A percentile compares a stretch with the other conserved stretches of the same genome.
These are phyloP conservation scores for Crypturellus tataupa DNA, from an alignment of 2,797 vertebrate species.

Conservation along the genomic window DNA sequence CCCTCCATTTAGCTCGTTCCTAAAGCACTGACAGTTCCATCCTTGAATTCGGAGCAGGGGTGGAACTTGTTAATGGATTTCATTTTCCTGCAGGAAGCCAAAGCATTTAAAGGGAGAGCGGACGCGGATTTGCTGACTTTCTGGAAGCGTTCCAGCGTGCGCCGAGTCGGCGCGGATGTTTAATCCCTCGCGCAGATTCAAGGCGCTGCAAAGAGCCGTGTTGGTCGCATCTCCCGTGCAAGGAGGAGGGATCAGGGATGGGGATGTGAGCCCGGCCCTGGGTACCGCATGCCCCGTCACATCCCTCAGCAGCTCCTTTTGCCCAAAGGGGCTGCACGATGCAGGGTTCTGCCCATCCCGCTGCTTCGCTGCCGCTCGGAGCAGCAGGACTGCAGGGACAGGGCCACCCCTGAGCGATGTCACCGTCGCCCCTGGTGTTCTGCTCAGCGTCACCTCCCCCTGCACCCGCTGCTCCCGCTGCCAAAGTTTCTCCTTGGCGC, in stretches of 20 bases:
- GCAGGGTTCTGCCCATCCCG: not conserved
- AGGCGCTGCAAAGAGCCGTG: slow-evolving; percentile 9
- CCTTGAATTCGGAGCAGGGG: slow-evolving; percentile 62
- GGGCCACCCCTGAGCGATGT: not conserved
- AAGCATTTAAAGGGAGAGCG: slow-evolving; percentile 47
- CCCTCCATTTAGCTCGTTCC: slow-evolving; percentile 65
- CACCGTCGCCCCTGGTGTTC: fast-evolving
- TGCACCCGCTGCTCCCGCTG: not conserved
- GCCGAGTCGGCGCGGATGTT: not conserved
- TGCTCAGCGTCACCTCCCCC: not conserved
- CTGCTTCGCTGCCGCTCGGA: not conserved
- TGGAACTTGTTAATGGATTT: slow-evolving; percentile 72
- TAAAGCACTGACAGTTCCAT: slow-evolving; percentile 67
- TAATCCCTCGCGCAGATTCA: slow-evolving; percentile 59
- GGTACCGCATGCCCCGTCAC: not conserved
- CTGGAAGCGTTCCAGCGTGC: slow-evolving; percentile 50
- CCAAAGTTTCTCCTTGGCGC: not conserved
- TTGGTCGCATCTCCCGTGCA: not conserved
- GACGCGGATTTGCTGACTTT: slow-evolving; percentile 34
- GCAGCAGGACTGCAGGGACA: not conserved
- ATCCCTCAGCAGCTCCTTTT: not conserved
- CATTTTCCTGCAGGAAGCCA: slow-evolving; percentile 65
- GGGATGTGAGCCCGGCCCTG: not conserved
- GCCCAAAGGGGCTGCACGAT: no score
- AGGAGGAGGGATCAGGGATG: not conserved